These are phyloP conservation scores for Litoditis marina DNA, from an alignment of 2,888 invertebrate genomes.

Conservation along the genomic window DNA sequence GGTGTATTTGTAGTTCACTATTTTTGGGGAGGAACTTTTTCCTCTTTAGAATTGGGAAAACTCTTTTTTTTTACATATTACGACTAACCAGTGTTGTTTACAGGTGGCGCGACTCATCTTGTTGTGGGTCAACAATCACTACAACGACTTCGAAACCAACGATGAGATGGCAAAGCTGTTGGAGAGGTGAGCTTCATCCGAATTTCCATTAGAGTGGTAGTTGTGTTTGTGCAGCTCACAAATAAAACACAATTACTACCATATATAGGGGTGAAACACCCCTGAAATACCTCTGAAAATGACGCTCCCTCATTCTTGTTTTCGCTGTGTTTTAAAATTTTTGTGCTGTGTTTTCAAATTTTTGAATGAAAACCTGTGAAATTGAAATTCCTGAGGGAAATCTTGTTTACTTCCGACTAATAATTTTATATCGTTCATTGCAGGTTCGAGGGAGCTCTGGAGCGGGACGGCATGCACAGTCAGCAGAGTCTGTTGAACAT, in stretches of 20 bases:
- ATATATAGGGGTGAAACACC: too few relatives aligned
- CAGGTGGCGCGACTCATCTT: constrained; percentile 89
- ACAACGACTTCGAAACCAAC: constrained; percentile 93
- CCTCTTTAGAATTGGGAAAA: too few relatives aligned
- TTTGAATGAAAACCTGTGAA: too few relatives aligned
- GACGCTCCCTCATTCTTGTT: too few relatives aligned
- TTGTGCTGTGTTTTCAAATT: constrained; percentile 18
- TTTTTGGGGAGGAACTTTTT: too few relatives aligned
- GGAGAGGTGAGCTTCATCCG: constrained; percentile 29
- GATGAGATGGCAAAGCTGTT: constrained; percentile 82
- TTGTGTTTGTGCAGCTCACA: too few relatives aligned
- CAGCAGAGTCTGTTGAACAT: constrained; percentile 78
- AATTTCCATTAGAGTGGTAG: too few relatives aligned
- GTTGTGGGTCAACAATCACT: constrained; percentile 97
- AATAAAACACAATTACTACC: too few relatives aligned
- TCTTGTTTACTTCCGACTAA: too few relatives aligned
- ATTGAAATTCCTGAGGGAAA: too few relatives aligned
- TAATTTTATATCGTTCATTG: neutral
- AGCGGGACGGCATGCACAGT: constrained; percentile 74
- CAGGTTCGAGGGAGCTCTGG: constrained; percentile 45
- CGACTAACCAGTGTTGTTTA: neutral
- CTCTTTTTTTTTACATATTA: neutral
- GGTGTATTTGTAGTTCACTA: too few relatives aligned
- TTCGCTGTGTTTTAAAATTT: constrained; percentile 12
- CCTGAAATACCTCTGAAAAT: too few relatives aligned